These are phyloP conservation scores for Zeugodacus cucurbitae DNA, from an alignment of 1,140 invertebrate genomes.

Conservation along the genomic window DNA sequence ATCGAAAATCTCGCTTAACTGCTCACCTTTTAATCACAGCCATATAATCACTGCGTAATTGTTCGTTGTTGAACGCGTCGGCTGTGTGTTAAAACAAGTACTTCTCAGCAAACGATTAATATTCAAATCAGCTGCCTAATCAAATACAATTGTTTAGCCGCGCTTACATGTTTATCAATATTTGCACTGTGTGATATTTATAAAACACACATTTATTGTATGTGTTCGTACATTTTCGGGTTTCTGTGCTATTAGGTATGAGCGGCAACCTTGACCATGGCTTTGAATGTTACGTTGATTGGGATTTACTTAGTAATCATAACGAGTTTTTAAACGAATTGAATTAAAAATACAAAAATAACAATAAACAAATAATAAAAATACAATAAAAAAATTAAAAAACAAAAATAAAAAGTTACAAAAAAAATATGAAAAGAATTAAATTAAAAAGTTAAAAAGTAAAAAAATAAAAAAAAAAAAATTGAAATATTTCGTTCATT, in stretches of 20 bases:
- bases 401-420: no score
- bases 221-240: background rate
- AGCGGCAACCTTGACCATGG: conserved; percentile 9
- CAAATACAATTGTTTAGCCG: background rate
- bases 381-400: no score
- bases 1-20: no score
- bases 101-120: background rate
- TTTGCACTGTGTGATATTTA: background rate
- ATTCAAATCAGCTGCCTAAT: background rate
- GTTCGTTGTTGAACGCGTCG: background rate
- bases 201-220: background rate
- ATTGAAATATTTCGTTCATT: background rate
- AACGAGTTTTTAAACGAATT: background rate
- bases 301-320: background rate
- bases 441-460: background rate
- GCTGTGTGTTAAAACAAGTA: background rate
- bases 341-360: background rate
- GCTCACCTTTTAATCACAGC: no score
- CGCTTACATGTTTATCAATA: background rate
- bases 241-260: background rate
- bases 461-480: background rate
- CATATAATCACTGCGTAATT: background rate
- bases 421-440: background rate
- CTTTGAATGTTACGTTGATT: conserved; percentile 1
- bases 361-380: no score